These are phyloP conservation scores for Streptopelia turtur DNA, from an alignment of 2,797 vertebrate species.

Conservation along the genomic window DNA sequence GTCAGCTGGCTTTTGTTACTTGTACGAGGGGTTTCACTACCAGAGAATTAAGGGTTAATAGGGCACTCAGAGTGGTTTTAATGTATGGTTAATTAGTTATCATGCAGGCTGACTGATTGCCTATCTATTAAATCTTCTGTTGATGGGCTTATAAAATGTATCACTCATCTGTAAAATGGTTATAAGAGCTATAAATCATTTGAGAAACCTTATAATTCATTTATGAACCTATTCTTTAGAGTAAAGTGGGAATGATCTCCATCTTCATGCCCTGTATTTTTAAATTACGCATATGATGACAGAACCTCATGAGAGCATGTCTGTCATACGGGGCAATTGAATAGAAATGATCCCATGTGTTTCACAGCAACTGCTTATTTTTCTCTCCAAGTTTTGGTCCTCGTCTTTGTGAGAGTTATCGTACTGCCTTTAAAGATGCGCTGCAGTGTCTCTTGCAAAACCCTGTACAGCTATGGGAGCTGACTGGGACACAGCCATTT, in stretches of 20 bases:
- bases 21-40: not conserved
- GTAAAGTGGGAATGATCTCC: not conserved
- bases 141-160: conserved; percentile 7
- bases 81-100: not conserved
- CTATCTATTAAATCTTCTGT: conserved; percentile 20
- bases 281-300: not conserved
- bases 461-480: not conserved
- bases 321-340: not conserved
- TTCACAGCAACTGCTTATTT: not conserved
- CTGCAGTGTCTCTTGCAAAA: not conserved
- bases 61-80: not conserved
- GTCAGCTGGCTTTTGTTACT: not conserved
- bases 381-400: not conserved
- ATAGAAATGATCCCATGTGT: not conserved
- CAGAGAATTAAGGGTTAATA: not conserved
- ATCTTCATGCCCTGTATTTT: not conserved
- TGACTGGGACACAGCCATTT: not conserved
- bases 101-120: conserved; percentile 11
- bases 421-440: not conserved
- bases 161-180: conserved; percentile 4
- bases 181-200: conserved; percentile 23
- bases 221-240: conserved; percentile 3
- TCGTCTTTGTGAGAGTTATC: not conserved
- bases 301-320: not conserved
- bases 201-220: not conserved